Conservation (phyloP, 1,140 invertebrate genomes). For the Armadillidium nasatum region DNA sequence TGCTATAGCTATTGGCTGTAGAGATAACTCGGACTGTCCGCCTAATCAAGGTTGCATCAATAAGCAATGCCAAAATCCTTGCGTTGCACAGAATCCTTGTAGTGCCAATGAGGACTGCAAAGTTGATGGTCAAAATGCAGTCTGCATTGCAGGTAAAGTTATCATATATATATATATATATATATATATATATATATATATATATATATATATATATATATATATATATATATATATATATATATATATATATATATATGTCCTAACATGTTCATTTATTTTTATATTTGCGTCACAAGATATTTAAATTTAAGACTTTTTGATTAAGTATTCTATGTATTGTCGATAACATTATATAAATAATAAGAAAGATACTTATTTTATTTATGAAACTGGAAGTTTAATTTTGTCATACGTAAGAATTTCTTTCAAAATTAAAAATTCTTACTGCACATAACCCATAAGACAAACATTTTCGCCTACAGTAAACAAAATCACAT, state of each 20-base stretch:
- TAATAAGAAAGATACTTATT: too few relatives aligned
- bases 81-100: conserved; percentile 54
- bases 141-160: conserved; percentile 68
- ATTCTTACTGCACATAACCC: too few relatives aligned
- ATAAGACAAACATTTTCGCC: too few relatives aligned
- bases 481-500: too few relatives aligned
- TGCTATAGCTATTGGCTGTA: conserved; percentile 59
- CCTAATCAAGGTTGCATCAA: conserved; percentile 70
- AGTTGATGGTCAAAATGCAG: conserved; percentile 68
- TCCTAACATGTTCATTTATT: too few relatives aligned
- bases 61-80: conserved; percentile 66
- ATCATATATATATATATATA: conserved; percentile 20
- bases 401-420: too few relatives aligned
- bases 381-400: too few relatives aligned
- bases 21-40: conserved; percentile 66
- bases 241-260: neutral
- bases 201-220: conserved; percentile 15
- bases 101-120: conserved; percentile 63
- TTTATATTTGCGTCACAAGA: too few relatives aligned
- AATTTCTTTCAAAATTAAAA: too few relatives aligned
- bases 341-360: too few relatives aligned
- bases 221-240: conserved; percentile 11
- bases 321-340: conserved; percentile 61
- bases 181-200: conserved; percentile 22
- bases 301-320: too few relatives aligned